Evolutionary conservation across 2,797 vertebrate genomes (phyloP), one percentile per base, ranked within the genome.

Genomic region (Vultur gryphus): DNA sequence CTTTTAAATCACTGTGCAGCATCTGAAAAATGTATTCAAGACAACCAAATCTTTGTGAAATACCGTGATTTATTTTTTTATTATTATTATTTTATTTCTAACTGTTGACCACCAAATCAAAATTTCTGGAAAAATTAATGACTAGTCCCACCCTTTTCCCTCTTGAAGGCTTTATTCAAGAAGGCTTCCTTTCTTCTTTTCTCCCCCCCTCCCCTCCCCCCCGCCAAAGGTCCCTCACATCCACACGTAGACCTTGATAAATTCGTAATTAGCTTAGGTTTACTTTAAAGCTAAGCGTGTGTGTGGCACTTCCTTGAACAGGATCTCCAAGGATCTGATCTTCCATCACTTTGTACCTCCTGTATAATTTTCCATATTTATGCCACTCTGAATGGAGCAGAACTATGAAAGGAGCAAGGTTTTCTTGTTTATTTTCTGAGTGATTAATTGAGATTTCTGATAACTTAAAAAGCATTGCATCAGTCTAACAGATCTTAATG

Each of bases 151-250:
- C 5, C 6, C 2, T 61, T 16, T 84, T 78, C 23, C 15, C 25
- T 67, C 37, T 64, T 48, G 31, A 81, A 28, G 44, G 16, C 2
- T 75, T 84, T 66, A 64, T 43, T 73, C 13, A 70, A 54, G 7
- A 69, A 80, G 5, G 2, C 2, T 62, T 57, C 5, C 2, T 41
- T 28, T 3, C 4, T 18, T 69, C 37, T 37, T 37, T 37, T 37
- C 37, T 37, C 37, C 37, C 37, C 37, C 37, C 9, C 11, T 9
- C 5, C 1, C 5, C 20, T 8, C 6, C 13, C 8, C 2, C 4
- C 2, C 3, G 2, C 2, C 6, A 18, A 35, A 9, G 1, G 2
- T 65, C 7, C 5, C 26, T 80, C 26, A 49, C 6, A 23, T 39
- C 13, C 31, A 16, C 6, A 8, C 25, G 16, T n/a, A 51, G 37